Base-by-base conservation (phyloP, 2,888 invertebrate species). In the Pollenia amentaria region DNA sequence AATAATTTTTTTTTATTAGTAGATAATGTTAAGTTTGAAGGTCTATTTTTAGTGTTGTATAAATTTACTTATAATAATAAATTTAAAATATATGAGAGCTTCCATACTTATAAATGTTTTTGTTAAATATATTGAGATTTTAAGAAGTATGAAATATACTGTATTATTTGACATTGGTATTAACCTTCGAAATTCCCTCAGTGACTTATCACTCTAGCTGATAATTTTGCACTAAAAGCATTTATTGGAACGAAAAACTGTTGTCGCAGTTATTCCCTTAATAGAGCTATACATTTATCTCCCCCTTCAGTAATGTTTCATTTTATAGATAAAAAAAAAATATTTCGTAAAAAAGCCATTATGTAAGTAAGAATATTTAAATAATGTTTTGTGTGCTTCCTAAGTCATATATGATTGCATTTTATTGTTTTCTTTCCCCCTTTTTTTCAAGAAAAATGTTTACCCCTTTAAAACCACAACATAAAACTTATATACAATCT, bases 391-490 rank as follows among this genome's bases (percentile, higher is more conserved):
- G 21, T 62, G 21, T 62, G 44, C 38, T 48, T 76, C 44, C 8
- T 57, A 85, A 81, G 46, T 69, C 46, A 65, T 57, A 69, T 64
- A 79, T 83, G 64, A 82, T 80, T 83, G 76, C 79, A 72, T 83
- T 86, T 86, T 72, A 76, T 86, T 86, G 78, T 80, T 79, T 86
- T 78, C 67, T 44, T 18, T 12, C n/a, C 21, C 18, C 11, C n/a
- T n/a, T 57, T 3, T 18, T 18, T 44, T 46, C 2, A 46, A 46
- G n/a, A 7, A 4, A 72, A 21, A 18, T 11, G 40, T 53, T 1
- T 60, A 81, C 42, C 21, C 40, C 9, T 69, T 84, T 51, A 42
- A 73, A 46, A 51, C 65, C 55, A 38, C 55, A 70, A 3, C 29
- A 29, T 16, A 10, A 65, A 53, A 8, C 6, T 18, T 16, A 62